Percentiles rank a stretch among this genome's conserved stretches.
Conservation (phyloP, 1,140 invertebrate genomes). For the Centruroides vittatus region DNA sequence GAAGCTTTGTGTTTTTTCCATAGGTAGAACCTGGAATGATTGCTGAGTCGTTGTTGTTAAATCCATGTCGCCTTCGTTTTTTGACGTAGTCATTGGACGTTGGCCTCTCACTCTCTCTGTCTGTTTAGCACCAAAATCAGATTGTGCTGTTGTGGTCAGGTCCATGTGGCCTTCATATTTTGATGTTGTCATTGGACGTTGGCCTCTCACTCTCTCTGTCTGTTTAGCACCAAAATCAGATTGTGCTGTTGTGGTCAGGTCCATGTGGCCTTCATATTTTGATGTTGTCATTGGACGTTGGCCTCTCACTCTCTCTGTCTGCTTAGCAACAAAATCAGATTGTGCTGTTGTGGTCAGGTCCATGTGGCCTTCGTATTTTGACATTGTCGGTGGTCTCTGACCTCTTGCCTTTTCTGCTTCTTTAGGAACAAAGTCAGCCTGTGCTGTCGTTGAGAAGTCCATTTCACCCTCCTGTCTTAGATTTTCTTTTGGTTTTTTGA, state of each 20-base stretch:
- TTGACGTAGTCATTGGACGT: constrained; percentile 22
- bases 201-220: background rate
- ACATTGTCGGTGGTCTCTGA: background rate
- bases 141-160: constrained; percentile 1
- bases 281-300: too few relatives aligned
- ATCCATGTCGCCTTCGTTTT: too few relatives aligned
- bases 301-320: background rate
- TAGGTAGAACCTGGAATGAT: constrained; percentile 13
- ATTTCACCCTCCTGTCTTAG: constrained; percentile 13
- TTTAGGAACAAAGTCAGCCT: constrained; percentile 3
- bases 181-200: background rate
- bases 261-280: constrained; percentile 26
- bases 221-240: background rate
- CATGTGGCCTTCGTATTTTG: background rate
- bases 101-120: constrained; percentile 21
- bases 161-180: background rate
- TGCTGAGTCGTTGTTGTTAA: constrained; percentile 28
- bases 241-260: constrained; percentile 26
- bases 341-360: background rate
- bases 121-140: constrained; percentile 1
- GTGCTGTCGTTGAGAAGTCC: constrained; percentile 12
- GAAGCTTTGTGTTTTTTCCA: background rate
- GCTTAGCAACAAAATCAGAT: background rate
- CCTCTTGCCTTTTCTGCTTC: background rate
- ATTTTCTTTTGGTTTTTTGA: constrained; percentile 6